Conservation (phyloP, 1,140 invertebrate species). For the Rhopalosiphum maidis region DNA sequence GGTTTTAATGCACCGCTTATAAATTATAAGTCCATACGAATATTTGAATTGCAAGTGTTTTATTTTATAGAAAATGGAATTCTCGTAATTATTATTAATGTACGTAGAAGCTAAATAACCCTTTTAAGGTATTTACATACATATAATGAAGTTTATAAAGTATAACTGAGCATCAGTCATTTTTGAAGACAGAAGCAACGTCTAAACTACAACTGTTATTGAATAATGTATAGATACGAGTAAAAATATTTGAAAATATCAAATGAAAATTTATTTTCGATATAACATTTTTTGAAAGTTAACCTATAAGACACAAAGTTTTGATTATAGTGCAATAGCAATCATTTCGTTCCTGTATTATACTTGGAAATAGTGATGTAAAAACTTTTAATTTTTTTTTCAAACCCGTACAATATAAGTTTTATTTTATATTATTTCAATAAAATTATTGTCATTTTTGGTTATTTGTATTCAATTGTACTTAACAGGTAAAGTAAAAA, state of each 20-base stretch:
- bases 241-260: not conserved
- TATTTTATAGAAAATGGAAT: not conserved
- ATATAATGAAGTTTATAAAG: not conserved
- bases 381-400: not conserved
- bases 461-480: not conserved
- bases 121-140: not conserved
- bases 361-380: no score
- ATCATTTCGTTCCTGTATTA: no score
- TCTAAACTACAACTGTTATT: no score
- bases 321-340: not conserved
- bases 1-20: not conserved
- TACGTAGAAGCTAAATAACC: not conserved
- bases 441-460: not conserved
- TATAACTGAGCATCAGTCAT: no score
- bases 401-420: not conserved
- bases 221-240: not conserved
- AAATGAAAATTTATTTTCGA: not conserved
- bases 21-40: not conserved
- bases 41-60: not conserved
- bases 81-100: not conserved
- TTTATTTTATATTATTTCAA: not conserved
- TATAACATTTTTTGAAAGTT: not conserved
- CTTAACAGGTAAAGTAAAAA: not conserved
- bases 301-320: not conserved
- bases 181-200: no score